Evolutionary conservation across 2,113 vertebrate genomes (phyloP).

Genomic region (human): GRCh38 chr14:94769501-94770000

Average conservation of each 20-base stretch:
- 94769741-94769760: constrained; percentile 95
- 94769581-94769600: neutral
- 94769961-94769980: constrained; percentile 95
- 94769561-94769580: neutral
- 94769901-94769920: constrained; percentile 90
- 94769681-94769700: constrained; percentile 95
- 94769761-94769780: constrained; percentile 97
- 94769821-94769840: constrained; percentile 88
- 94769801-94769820: constrained; percentile 87
- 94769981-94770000: constrained; percentile 99
- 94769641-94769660: constrained; percentile 36
- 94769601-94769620: neutral
- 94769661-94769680: constrained; percentile 88
- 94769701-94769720: constrained; percentile 91
- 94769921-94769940: constrained; percentile 88
- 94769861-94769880: constrained; percentile 70
- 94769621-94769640: neutral
- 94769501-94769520: neutral
- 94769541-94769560: accelerated
- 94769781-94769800: constrained; percentile 89
- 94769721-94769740: constrained; percentile 90
- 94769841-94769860: constrained; percentile 94
- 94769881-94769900: constrained; percentile 91
- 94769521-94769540: neutral
- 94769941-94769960: constrained; percentile 91